Conservation (phyloP, 2,888 invertebrate genomes). For the Apantesis nais region DNA sequence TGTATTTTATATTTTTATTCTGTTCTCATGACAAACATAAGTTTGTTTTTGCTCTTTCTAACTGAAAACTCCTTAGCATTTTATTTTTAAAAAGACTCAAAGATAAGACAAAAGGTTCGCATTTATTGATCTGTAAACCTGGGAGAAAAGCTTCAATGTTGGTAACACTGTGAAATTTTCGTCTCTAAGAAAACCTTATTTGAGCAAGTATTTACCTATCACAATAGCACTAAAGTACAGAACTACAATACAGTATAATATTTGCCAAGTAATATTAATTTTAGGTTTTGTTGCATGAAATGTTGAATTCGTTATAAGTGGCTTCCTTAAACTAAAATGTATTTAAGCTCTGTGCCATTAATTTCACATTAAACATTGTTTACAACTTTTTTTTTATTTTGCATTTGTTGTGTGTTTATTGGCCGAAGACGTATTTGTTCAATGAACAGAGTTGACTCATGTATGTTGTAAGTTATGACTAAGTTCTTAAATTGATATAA, state of each 20-base stretch:
- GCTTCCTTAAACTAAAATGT: conserved; percentile 27
- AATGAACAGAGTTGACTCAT: background rate
- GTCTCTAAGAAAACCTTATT: background rate
- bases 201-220: background rate
- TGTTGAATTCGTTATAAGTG: conserved; percentile 1
- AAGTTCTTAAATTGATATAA: background rate
- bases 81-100: background rate
- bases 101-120: background rate
- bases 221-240: background rate
- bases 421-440: background rate
- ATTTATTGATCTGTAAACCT: background rate
- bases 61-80: background rate
- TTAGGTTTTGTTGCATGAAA: conserved; percentile 11
- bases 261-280: conserved; percentile 1
- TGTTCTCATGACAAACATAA: background rate
- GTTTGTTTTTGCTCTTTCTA: background rate
- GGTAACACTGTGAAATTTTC: background rate
- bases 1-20: conserved; percentile 1
- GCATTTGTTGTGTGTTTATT: conserved; percentile 8
- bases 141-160: too few relatives aligned
- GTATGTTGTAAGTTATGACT: background rate
- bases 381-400: conserved; percentile 23
- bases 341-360: conserved; percentile 43
- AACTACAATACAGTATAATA: background rate
- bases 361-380: conserved; percentile 40